Base-by-base conservation (phyloP, 1,140 invertebrate species). In the Aphidius ervi region DNA sequence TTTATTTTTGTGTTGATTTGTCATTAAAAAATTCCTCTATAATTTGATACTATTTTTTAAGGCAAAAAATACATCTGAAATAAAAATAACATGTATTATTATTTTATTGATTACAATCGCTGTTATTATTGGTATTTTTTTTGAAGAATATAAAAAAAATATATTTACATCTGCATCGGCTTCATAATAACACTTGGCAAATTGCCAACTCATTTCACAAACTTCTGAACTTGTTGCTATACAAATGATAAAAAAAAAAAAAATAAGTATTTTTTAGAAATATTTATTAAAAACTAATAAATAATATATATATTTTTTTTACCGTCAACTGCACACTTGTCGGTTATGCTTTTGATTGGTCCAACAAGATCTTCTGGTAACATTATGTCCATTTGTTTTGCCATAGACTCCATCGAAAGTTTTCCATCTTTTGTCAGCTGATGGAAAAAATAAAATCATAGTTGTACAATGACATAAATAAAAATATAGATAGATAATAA, bases 181-280 rank as follows among this genome's bases (percentile, higher is more conserved):
- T 39, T 66, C 63, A 31, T 61, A 70, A 9, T 52, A 56, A 62
- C 68, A 70, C 50, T 68, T 66, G n/a, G 52, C 63, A 52, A 65
- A 68, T 49, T 64, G 61, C 58, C 64, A 70, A 37, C 55, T 62
- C 7, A 57, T 46, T 23, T 64, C 68, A 47, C 68, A 70, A 7
- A 43, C 48, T 10, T 70, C 68, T 6, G 56, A 52, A 43, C 62
- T 65, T 40, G 56, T 62, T 61, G 55, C 59, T 66, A 62, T 5
- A 59, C 57, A 46, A 9, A 54, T 10, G 10, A 54, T 10, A 42
- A 37, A 9, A 58, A 48, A 46, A 9, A 9, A 37, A 16, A 43
- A 37, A 9, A 46, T 42, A 40, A 43, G 20, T 52, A 59, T 6
- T 50, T 42, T 31, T 31, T 54, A 39, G 5, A 3, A 10, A 49